Conservation (phyloP, 2,113 vertebrate genomes). For the Ovibos moschatus region DNA sequence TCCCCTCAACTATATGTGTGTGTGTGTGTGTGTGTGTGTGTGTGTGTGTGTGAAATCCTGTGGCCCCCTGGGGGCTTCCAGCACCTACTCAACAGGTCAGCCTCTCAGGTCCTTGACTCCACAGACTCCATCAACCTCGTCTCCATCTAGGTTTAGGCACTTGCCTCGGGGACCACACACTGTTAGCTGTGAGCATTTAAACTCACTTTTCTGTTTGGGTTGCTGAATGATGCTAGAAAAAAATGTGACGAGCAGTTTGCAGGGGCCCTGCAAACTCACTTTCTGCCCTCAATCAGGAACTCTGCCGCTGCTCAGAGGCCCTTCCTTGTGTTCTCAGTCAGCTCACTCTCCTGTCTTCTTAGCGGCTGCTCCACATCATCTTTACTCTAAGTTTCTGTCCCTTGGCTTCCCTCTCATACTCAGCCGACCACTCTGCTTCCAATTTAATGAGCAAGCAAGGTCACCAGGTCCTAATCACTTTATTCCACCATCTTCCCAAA, state of each 20-base stretch:
- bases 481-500: not conserved
- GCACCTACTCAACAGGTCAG: not conserved
- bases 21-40: no score
- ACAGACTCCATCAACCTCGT: not conserved
- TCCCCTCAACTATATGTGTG: not conserved
- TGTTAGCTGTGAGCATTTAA: not conserved
- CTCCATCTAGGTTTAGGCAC: not conserved
- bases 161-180: not conserved
- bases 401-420: not conserved
- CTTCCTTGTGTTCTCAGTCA: not conserved
- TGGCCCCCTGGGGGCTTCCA: not conserved
- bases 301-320: not conserved
- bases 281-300: not conserved
- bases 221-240: not conserved
- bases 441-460: not conserved
- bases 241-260: not conserved
- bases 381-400: not conserved
- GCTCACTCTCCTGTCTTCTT: not conserved
- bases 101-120: not conserved
- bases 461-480: not conserved
- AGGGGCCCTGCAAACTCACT: not conserved
- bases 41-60: not conserved
- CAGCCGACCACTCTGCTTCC: not conserved
- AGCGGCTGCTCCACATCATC: not conserved
- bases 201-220: not conserved